Percentiles rank a stretch among this genome's conserved stretches.
Conservation (phyloP, 2,888 invertebrate genomes). For the Drosophila greeni region DNA sequence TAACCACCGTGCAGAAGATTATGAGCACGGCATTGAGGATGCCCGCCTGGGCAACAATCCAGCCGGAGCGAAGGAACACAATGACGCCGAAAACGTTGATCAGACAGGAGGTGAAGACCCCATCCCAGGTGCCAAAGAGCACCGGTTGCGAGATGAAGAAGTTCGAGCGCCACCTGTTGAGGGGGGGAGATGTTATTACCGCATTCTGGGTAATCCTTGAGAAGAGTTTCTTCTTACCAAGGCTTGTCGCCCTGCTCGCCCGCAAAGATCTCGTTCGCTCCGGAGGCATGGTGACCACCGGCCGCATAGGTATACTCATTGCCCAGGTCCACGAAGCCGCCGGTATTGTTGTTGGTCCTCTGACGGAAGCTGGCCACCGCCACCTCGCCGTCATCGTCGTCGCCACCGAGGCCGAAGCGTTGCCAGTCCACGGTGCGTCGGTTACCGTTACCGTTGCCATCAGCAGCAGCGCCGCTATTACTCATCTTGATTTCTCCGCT, state of each 20-base stretch:
- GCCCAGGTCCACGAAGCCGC: slow-evolving; percentile 87
- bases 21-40: slow-evolving; percentile 89
- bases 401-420: slow-evolving; percentile 75
- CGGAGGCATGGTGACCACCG: slow-evolving; percentile 90
- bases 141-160: slow-evolving; percentile 98
- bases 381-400: slow-evolving; percentile 78
- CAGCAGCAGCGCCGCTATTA: slow-evolving; percentile 51
- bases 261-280: slow-evolving; percentile 93
- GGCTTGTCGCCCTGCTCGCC: slow-evolving; percentile 88
- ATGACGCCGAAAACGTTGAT: slow-evolving; percentile 99
- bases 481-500: slow-evolving; percentile 49
- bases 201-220: neutral
- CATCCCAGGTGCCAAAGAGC: slow-evolving; percentile 96
- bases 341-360: slow-evolving; percentile 81
- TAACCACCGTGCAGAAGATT: slow-evolving; percentile 90
- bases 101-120: slow-evolving; percentile 97
- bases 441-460: slow-evolving; percentile 52
- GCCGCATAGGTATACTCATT: slow-evolving; percentile 87
- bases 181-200: neutral
- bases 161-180: slow-evolving; percentile 94
- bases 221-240: slow-evolving; percentile 65
- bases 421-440: slow-evolving; percentile 77
- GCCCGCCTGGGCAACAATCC: slow-evolving; percentile 97
- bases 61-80: slow-evolving; percentile 96
- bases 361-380: slow-evolving; percentile 79